Base-by-base conservation (phyloP, 1,140 invertebrate genomes). In the Pseudomyrmex flavicornis region DNA sequence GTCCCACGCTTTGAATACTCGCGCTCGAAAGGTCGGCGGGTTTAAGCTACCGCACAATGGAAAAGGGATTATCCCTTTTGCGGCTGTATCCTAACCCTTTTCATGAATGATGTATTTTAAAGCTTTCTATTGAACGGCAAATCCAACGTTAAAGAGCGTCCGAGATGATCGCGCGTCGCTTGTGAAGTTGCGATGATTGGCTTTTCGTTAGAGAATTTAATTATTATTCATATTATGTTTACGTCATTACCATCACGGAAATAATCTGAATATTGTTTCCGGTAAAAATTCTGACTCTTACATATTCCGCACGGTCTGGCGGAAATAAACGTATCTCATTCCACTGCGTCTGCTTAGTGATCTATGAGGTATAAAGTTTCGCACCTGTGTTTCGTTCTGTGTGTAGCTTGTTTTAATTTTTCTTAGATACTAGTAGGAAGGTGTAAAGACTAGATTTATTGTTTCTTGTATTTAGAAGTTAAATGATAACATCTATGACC, bases 51-150 rank as follows among this genome's bases (percentile, higher is more conserved):
- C 56, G 50, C 74, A 56, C 69, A 87, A 87, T 69, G 70, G 54
- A 87, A 88, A 87, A 87, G 82, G 85, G 76, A 80, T 80, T 80
- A 80, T 80, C 76, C 76, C 76, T 70, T 80, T 80, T 80, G 66
- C 66, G 76, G 76, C 20, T 5, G 1, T 50, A 50, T 54, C 50
- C 66, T 3, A 15, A 50, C 76, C 56, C 66, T n/a, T 48, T 46
- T 22, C 65, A 48, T 72, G 76, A 80, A 80, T 80, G 66, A 72
- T 80, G 56, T 48, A 80, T 72, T 50, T 35, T 80, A 80, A 72
- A 59, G 50, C 76, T 20, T 48, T 22, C 76, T 70, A 80, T 80
- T 59, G 76, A 35, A 17, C 22, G 44, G 12, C 59, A 59, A 80
- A 80, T 80, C 59, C 66, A 15, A 70, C 54, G 46, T 48, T 80